These are phyloP conservation scores for Carassius carassius DNA, from an alignment of 2,113 vertebrate species.

Conservation along the genomic window DNA sequence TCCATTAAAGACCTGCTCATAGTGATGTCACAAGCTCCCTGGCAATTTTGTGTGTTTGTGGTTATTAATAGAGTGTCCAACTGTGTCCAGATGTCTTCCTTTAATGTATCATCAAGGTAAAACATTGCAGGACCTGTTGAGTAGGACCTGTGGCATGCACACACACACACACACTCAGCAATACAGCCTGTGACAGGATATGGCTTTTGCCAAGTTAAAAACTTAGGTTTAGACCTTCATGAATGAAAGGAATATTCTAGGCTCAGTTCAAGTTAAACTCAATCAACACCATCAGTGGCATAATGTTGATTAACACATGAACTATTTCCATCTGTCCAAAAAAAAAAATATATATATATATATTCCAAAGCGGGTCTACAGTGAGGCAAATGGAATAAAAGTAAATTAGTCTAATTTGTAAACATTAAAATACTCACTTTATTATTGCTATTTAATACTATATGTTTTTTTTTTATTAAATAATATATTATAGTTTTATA, in stretches of 20 bases:
- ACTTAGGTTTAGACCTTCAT: slow-evolving; percentile 50
- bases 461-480: too few species aligned
- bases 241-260: not conserved
- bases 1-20: slow-evolving; percentile 61
- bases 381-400: not conserved
- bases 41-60: slow-evolving; percentile 54
- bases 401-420: not conserved
- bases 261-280: not conserved
- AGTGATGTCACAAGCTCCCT: slow-evolving; percentile 69
- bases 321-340: not conserved
- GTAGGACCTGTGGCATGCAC: slow-evolving; percentile 44
- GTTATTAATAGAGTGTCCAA: slow-evolving; percentile 72
- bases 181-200: slow-evolving; percentile 73
- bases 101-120: slow-evolving; percentile 69
- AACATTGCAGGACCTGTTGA: slow-evolving; percentile 60
- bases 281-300: not conserved
- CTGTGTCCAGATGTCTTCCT: slow-evolving; percentile 76
- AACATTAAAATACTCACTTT: too few species aligned
- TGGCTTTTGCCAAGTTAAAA: slow-evolving; percentile 69
- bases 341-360: not conserved
- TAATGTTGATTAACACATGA: not conserved
- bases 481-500: too few species aligned
- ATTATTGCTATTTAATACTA: not conserved
- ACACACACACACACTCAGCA: slow-evolving; percentile 18
- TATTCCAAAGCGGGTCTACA: too few species aligned